Conservation (phyloP, 1,140 invertebrate species). For the Leptopilina clavipes region DNA sequence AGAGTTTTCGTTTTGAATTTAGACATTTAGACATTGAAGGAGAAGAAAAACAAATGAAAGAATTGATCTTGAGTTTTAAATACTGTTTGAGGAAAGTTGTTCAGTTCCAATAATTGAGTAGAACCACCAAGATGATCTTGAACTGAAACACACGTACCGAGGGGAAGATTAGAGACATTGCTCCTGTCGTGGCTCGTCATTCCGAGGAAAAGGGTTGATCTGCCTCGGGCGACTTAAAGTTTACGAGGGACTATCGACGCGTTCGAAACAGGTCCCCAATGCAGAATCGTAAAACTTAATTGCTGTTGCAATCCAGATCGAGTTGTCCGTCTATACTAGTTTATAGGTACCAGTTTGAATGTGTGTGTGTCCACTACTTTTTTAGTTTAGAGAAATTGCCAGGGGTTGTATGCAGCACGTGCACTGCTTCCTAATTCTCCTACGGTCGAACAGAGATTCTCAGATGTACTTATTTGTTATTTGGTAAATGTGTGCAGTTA, state of each 20-base stretch:
- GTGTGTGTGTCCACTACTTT: slow-evolving; percentile 36
- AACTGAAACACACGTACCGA: slow-evolving; percentile 51
- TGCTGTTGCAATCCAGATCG: slow-evolving; percentile 67
- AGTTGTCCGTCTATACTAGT: slow-evolving; percentile 52
- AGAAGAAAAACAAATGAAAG: neutral
- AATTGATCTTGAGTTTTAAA: no score
- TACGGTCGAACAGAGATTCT: slow-evolving; percentile 32
- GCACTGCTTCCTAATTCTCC: slow-evolving; percentile 53
- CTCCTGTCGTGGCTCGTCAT: slow-evolving; percentile 55
- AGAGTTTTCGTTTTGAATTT: no score
- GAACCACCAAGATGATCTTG: slow-evolving; percentile 52
- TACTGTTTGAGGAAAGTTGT: slow-evolving; percentile 41
- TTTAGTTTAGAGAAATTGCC: slow-evolving; percentile 50
- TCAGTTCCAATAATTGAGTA: slow-evolving; percentile 56
- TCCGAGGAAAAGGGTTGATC: slow-evolving; percentile 54
- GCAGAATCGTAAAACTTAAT: slow-evolving; percentile 73
- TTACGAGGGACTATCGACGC: slow-evolving; percentile 59
- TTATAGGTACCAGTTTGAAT: slow-evolving; percentile 39
- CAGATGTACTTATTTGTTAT: slow-evolving; percentile 33
- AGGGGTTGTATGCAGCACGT: slow-evolving; percentile 47
- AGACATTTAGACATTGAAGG: no score
- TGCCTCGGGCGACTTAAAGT: slow-evolving; percentile 57
- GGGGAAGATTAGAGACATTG: slow-evolving; percentile 56
- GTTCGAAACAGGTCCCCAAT: slow-evolving; percentile 63
- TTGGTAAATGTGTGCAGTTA: no score